Conservation (phyloP, 2,113 vertebrate genomes). For the Saguinus midas region DNA sequence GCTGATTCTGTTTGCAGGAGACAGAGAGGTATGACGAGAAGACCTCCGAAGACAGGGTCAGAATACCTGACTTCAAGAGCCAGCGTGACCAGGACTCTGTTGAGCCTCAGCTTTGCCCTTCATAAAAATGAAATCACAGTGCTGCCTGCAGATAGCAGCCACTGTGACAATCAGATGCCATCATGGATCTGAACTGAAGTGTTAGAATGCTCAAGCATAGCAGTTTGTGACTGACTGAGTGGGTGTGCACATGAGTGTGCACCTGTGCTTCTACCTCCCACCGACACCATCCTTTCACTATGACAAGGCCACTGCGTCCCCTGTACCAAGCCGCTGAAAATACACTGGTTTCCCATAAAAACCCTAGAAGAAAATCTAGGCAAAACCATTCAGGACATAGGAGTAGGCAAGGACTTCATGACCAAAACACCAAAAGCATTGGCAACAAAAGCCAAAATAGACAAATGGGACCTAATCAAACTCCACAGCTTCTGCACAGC, state of each 20-base stretch:
- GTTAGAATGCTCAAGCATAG: fast-evolving
- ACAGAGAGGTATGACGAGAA: not conserved
- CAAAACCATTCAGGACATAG: too few relatives aligned
- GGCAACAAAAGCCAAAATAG: too few relatives aligned
- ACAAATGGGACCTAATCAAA: too few relatives aligned
- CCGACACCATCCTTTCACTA: fast-evolving
- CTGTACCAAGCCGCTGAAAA: not conserved
- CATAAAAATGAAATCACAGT: not conserved
- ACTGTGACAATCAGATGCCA: not conserved
- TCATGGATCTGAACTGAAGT: fast-evolving
- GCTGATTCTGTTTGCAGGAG: not conserved
- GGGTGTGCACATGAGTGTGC: fast-evolving
- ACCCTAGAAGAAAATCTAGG: too few relatives aligned
- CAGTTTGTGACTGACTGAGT: not conserved
- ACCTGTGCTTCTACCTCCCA: fast-evolving
- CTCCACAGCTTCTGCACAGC: too few relatives aligned
- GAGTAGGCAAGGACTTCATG: too few relatives aligned
- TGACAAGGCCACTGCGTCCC: not conserved
- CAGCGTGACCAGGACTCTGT: not conserved
- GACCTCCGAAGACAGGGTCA: not conserved
- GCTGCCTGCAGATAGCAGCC: fast-evolving
- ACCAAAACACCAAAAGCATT: too few relatives aligned
- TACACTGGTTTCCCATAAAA: not conserved
- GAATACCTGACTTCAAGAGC: not conserved
- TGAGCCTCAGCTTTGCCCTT: not conserved